Base-by-base conservation (phyloP, 2,113 vertebrate species). In the Regulus satrapa region DNA sequence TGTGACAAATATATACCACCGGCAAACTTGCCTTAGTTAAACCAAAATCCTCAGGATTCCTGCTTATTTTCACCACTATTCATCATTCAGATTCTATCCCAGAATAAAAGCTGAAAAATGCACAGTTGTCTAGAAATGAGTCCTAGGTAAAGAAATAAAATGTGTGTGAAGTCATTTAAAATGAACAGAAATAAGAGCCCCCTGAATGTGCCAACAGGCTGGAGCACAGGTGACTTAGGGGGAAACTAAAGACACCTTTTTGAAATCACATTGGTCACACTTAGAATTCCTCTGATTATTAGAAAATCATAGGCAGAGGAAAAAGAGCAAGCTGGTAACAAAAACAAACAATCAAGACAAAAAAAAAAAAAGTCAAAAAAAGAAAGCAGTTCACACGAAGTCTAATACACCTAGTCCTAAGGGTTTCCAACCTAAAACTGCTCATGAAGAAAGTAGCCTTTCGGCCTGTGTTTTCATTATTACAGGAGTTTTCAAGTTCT, bases 41-140 rank as follows among this genome's bases (percentile, higher is more conserved):
- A 85, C 28, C 52, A 85, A 81, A 84, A 89, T 78, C 73, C 48
- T 88, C 54, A 75, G 58, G 36, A 52, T 45, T 78, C 46, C 55
- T 76, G 41, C 32, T 66, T 88, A 72, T 83, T 94, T 83, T 79
- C 75, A 83, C 12, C 32, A 55, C 63, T 93, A 83, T 49, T 79
- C 23, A 48, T 67, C 25, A 56, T 31, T 54, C 55, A 88, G 62
- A 79, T 73, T 92, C 34, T 63, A 71, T 36, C 59, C 59, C 77
- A 88, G 49, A 92, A 85, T 46, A 88, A 90, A 90, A 85, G 54
- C 31, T 72, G 62, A 88, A 93, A 88, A 79, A 88, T 38, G 52
- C n/a, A 84, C 40, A 64, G 45, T 17, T 74, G 18, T 29, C 62
- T 56, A 90, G 62, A 93, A 88, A 56, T 79, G 15, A 89, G 18